Base-by-base conservation (phyloP, 2,888 invertebrate species). In the Synergus laeviventris region DNA sequence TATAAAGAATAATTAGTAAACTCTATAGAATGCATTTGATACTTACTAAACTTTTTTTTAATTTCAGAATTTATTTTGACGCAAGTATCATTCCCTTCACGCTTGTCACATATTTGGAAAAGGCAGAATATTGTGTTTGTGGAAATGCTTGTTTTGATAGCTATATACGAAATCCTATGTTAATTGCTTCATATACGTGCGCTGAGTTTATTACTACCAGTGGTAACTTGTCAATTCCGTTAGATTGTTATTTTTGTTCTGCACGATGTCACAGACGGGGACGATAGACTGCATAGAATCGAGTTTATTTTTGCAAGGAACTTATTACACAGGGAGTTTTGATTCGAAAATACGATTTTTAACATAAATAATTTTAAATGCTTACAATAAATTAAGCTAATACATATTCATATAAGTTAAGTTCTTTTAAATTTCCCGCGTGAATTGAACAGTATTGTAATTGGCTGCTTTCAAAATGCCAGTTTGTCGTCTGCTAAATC, bases 201-300 rank as follows among this genome's bases (percentile, higher is more conserved):
- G 75, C 88, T 39, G 80, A 77, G 3, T 84, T 78, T 74, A 80
- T 87, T 16, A 86, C 80, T 54, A 83, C 84, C 5, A 83, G 86
- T 83, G 88, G 89, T 79, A 86, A 86, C 83, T 86, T 88, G 80
- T 88, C 87, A 83, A 91, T 94, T 61, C 91, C 92, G 38, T 92
- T 94, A 84, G 93, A 94, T 84, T 94, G 93, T 86, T 93, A 92
- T 86, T 94, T 93, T 88, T 95, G 94, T 88, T 94, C 94, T 36
- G 86, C 90, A 8, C 91, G 88, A 78, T 94, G 94, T 85, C 87
- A 36, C 36, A 70, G 70, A 4, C 45, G 49, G n/a, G 49, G 70
- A 1, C 24, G 49, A n/a, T 70, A 49, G n/a, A 18, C 16, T 49
- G 36, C 49, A 18, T 36, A 49, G 31, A 70, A 70, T 24, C 4